phyloP scores from a whole-genome alignment of 2,797 vertebrate genomes.

The Trachops cirrhosus region DNA sequence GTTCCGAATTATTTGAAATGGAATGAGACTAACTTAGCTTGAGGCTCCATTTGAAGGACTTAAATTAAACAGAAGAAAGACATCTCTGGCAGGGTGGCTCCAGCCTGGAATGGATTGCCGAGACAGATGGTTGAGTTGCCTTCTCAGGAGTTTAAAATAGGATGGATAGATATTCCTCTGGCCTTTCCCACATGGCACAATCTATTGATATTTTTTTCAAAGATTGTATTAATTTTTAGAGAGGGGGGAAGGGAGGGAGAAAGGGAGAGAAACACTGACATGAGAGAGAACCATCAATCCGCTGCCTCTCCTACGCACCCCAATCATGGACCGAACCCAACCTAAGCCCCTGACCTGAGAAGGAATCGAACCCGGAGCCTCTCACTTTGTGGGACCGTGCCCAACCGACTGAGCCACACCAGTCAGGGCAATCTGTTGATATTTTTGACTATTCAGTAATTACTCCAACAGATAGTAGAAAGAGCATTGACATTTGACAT shows the following conservation, averaged over 20 bases:
- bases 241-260: neutral
- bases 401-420: neutral
- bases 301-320: neutral
- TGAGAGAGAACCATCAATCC: neutral
- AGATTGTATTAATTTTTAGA: neutral
- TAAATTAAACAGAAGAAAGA: conserved; percentile 38
- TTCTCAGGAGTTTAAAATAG: conserved; percentile 55
- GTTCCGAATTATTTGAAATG: conserved; percentile 52
- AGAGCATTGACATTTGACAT: neutral
- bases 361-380: neutral
- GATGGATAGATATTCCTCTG: conserved; percentile 32
- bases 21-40: conserved; percentile 31
- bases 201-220: conserved; percentile 13
- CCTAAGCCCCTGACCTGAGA: neutral
- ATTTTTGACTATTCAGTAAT: conserved; percentile 9
- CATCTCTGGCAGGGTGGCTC: conserved; percentile 29
- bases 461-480: neutral
- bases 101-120: conserved; percentile 36
- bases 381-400: neutral
- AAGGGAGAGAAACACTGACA: neutral
- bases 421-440: neutral
- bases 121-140: conserved; percentile 62
- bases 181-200: neutral
- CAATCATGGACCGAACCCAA: rapidly evolving
- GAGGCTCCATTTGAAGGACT: conserved; percentile 43